Percentiles rank a stretch among this genome's conserved stretches.
These are phyloP conservation scores for Accipiter cooperii DNA, from an alignment of 2,113 vertebrate genomes.

Conservation along the genomic window DNA sequence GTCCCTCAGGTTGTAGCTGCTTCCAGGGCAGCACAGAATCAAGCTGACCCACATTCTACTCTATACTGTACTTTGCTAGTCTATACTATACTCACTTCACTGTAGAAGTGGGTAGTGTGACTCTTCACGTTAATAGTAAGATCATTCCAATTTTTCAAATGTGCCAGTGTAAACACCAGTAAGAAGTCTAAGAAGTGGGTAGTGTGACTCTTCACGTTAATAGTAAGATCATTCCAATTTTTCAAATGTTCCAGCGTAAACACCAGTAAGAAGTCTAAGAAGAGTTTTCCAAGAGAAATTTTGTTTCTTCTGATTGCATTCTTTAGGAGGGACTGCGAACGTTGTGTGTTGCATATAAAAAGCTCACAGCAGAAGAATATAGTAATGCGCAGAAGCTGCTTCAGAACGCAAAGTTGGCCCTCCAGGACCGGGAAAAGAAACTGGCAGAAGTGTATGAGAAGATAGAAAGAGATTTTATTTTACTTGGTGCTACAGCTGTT, in stretches of 20 bases:
- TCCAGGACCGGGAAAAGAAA: slow-evolving; percentile 89
- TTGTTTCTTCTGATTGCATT: neutral
- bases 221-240: neutral
- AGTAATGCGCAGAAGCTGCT: slow-evolving; percentile 71
- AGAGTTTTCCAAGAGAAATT: neutral
- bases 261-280: neutral
- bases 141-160: neutral
- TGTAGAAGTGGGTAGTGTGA: neutral
- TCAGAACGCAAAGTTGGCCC: slow-evolving; percentile 81
- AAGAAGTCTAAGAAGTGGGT: no score
- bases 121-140: neutral
- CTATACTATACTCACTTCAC: neutral
- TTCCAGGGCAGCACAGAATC: neutral
- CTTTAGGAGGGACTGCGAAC: slow-evolving; percentile 91
- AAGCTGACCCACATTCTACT: neutral
- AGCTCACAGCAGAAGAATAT: slow-evolving; percentile 78
- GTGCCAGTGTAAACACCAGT: no score
- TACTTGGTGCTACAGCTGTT: slow-evolving; percentile 95
- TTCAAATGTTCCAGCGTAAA: neutral
- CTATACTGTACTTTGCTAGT: neutral
- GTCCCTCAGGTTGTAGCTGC: neutral
- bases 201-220: neutral
- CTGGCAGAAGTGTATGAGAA: slow-evolving; percentile 89
- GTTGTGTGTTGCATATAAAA: slow-evolving; percentile 89
- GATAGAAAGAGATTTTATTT: slow-evolving; percentile 86